These are phyloP conservation scores for Leiothrix lutea DNA, from an alignment of 2,113 vertebrate species.

Conservation along the genomic window DNA sequence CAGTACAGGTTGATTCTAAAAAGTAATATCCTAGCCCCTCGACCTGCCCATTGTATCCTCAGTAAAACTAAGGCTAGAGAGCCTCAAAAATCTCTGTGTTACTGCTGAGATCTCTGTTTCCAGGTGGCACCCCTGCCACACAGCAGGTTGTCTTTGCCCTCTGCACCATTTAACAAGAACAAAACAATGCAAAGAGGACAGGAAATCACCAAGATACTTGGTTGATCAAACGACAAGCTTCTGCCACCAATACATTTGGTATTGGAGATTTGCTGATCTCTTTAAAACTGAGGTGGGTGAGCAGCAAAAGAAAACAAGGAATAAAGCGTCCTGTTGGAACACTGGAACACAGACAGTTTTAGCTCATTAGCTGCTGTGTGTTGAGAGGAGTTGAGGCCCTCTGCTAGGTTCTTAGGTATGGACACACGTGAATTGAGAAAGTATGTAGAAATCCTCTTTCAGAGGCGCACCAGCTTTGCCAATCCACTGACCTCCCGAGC, in stretches of 20 bases:
- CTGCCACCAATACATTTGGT: not conserved
- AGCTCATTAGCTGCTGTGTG: not conserved
- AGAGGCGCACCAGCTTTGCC: not conserved
- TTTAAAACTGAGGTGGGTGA: not conserved
- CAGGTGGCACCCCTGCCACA: not conserved
- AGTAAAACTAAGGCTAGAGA: not conserved
- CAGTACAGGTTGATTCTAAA: not conserved
- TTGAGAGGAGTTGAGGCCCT: not conserved
- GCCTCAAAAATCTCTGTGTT: not conserved
- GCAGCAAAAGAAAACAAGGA: not conserved
- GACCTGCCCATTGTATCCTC: not conserved
- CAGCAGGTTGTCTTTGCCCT: accelerated
- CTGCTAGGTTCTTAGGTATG: not conserved
- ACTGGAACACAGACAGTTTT: not conserved
- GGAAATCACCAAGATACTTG: not conserved
- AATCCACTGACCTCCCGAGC: not conserved
- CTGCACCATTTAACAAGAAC: not conserved
- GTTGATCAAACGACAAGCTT: not conserved
- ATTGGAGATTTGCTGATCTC: not conserved
- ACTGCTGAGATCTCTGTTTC: not conserved
- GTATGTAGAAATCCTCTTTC: not conserved
- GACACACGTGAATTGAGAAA: not conserved
- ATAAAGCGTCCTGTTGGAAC: not conserved
- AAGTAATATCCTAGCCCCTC: not conserved
- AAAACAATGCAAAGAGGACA: not conserved